These are phyloP conservation scores for Caenorhabditis imperialis DNA, from an alignment of 2,888 invertebrate species.

Conservation along the genomic window DNA sequence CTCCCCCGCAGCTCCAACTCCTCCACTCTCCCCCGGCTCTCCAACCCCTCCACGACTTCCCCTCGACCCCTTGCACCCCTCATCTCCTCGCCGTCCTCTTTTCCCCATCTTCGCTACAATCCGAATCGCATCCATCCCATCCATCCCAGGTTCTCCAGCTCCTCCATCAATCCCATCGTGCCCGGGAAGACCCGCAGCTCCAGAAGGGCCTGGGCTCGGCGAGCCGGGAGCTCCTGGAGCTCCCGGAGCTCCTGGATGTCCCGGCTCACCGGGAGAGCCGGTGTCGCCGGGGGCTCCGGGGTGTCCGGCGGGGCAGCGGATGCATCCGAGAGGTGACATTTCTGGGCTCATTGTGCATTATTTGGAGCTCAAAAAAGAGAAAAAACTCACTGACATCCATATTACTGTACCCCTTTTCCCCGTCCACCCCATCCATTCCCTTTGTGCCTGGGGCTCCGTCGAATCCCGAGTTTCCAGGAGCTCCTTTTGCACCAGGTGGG, in stretches of 20 bases:
- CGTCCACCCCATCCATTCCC: constrained; percentile 10
- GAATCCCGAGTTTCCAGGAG: constrained; percentile 5
- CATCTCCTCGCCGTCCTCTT: constrained; percentile 19
- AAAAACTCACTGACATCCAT: constrained; percentile 16
- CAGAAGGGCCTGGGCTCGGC: constrained; percentile 4
- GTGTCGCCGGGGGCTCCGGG: constrained; percentile 16
- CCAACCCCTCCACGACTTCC: constrained; percentile 25
- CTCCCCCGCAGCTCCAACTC: constrained; percentile 15
- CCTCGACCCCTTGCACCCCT: constrained; percentile 25
- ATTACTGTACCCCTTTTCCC: constrained; percentile 8
- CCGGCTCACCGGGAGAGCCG: constrained; percentile 15
- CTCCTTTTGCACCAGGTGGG: constrained; percentile 12
- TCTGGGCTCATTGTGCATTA: background rate
- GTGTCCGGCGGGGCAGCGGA: constrained; percentile 31
- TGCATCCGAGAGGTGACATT: constrained; percentile 36
- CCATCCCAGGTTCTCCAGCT: constrained; percentile 26
- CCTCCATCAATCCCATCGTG: constrained; percentile 17
- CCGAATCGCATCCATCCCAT: constrained; percentile 18
- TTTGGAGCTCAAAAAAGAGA: background rate
- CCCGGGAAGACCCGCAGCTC: constrained; percentile 17
- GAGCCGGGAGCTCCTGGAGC: constrained; percentile 7
- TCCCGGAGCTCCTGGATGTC: constrained; percentile 12
- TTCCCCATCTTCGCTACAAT: constrained; percentile 5
- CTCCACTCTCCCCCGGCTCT: constrained; percentile 17
- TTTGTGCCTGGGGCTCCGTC: constrained; percentile 12